phyloP scores from a whole-genome alignment of 2,888 invertebrate species.

The Platerodrilus igneus region DNA sequence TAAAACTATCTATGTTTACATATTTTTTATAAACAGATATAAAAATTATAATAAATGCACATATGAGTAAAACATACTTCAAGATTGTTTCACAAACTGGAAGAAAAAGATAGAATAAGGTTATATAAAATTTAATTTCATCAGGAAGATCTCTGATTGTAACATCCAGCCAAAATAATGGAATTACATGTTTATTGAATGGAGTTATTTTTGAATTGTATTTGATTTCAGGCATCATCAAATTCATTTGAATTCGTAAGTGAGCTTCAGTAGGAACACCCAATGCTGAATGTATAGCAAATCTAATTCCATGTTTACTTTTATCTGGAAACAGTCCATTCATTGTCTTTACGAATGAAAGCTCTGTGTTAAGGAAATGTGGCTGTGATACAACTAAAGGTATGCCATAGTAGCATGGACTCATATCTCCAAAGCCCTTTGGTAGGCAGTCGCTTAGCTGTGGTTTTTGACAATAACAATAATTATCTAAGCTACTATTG shows the following conservation, averaged over 20 bases:
- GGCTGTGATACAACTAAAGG: conserved; percentile 64
- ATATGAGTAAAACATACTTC: conserved; percentile 31
- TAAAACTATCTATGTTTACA: too few relatives aligned
- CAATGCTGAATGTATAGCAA: conserved; percentile 67
- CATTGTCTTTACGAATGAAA: conserved; percentile 53
- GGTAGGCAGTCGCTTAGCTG: conserved; percentile 79
- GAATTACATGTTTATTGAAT: conserved; percentile 62
- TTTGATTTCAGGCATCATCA: conserved; percentile 59
- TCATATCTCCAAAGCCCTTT: conserved; percentile 49
- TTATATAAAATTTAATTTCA: conserved; percentile 30
- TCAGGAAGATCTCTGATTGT: conserved; percentile 40
- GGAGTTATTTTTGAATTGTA: conserved; percentile 58
- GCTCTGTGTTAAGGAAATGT: conserved; percentile 62
- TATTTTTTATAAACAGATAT: too few relatives aligned
- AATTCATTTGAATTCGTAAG: conserved; percentile 68
- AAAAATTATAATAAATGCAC: conserved; percentile 39
- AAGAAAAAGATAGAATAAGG: conserved; percentile 28
- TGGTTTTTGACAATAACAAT: conserved; percentile 56
- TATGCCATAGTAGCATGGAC: conserved; percentile 57
- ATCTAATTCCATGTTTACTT: conserved; percentile 52
- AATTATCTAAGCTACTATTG: conserved; percentile 55
- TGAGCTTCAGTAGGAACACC: conserved; percentile 63
- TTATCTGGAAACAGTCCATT: conserved; percentile 60
- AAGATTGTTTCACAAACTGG: conserved; percentile 34
- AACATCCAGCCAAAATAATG: conserved; percentile 69